Evolutionary conservation across 64 coral and sea anemone species (phyloP).

Genomic region (Astreopora myriophthalma): DNA sequence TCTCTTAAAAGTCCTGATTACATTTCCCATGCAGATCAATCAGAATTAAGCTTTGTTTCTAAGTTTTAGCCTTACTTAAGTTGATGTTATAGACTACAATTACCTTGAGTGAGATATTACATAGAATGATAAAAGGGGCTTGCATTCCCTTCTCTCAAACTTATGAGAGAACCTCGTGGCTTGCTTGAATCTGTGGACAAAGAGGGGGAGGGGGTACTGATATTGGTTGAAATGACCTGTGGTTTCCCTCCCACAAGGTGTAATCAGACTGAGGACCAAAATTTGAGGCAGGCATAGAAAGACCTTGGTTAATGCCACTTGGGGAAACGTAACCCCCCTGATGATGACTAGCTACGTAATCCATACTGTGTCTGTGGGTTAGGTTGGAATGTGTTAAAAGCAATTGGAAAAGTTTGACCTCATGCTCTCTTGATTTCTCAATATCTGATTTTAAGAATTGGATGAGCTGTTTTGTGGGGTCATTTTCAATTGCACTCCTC

Average conservation of each 20-base stretch:
- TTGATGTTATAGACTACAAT: no score
- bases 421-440: slow-evolving; percentile 64
- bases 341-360: no score
- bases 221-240: background rate
- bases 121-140: no score
- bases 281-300: background rate
- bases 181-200: background rate
- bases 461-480: slow-evolving; percentile 73
- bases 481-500: slow-evolving; percentile 51
- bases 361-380: background rate
- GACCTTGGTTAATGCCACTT: background rate
- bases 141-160: no score
- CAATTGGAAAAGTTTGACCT: slow-evolving; percentile 67
- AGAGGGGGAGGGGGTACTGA: background rate
- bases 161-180: no score
- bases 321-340: background rate
- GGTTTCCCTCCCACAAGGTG: slow-evolving; percentile 7
- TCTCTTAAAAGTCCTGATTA: no score
- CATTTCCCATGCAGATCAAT: no score
- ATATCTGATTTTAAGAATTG: slow-evolving; percentile 77
- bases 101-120: no score
- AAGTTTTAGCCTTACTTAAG: no score
- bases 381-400: slow-evolving; percentile 33
- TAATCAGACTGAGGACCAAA: slow-evolving; percentile 9
- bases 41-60: no score